Conservation (phyloP, 2,797 vertebrate genomes). For the Holocentrus rufus region DNA sequence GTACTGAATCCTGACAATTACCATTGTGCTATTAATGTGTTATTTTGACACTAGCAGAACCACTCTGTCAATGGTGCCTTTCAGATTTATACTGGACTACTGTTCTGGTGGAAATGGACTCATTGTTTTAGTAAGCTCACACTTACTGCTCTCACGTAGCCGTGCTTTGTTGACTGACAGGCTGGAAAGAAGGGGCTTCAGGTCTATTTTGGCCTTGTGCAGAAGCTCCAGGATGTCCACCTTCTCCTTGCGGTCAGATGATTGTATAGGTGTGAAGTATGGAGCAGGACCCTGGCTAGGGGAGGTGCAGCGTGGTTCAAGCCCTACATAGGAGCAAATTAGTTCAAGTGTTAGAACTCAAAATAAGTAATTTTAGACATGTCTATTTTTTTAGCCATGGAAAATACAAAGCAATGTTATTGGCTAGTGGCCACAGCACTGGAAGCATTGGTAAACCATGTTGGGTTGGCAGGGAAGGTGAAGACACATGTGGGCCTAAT, state of each 20-base stretch:
- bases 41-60: too few species aligned
- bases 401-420: not conserved
- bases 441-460: not conserved
- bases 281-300: conserved; percentile 88
- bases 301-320: conserved; percentile 88
- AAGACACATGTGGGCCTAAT: too few species aligned
- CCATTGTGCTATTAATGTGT: too few species aligned
- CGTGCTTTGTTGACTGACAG: conserved; percentile 96
- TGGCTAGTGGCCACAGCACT: too few species aligned
- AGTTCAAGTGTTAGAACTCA: not conserved
- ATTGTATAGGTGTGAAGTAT: conserved; percentile 96
- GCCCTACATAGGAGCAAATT: conserved; percentile 74
- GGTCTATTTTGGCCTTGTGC: conserved; percentile 97
- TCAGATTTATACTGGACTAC: not conserved
- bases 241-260: conserved; percentile 91
- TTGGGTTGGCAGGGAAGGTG: not conserved
- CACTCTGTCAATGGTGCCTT: not conserved
- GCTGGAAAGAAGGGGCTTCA: conserved; percentile 96
- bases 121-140: conserved; percentile 6
- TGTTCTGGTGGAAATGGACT: not conserved
- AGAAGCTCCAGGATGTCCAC: conserved; percentile 98
- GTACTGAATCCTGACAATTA: not conserved
- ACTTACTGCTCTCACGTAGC: conserved; percentile 97
- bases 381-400: not conserved
- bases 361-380: not conserved